Evolutionary conservation across 2,888 invertebrate genomes (phyloP).

Genomic region (Molanna angustata): DNA sequence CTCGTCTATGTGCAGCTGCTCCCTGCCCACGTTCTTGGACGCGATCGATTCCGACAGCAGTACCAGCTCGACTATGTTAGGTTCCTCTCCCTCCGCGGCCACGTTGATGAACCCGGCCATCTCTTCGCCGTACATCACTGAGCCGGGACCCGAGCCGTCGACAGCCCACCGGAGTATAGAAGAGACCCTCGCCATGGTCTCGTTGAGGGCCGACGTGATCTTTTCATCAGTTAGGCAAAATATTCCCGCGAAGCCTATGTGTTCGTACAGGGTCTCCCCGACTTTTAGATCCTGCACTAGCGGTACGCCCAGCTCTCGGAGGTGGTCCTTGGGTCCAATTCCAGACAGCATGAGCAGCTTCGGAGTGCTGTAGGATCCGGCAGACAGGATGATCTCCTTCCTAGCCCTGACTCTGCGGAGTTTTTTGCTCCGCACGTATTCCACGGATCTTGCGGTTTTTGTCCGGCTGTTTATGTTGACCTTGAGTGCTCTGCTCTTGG

Average conservation of each 20-base stretch:
- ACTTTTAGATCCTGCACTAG: slow-evolving; percentile 64
- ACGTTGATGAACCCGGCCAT: slow-evolving; percentile 61
- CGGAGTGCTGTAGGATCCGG: slow-evolving; percentile 85
- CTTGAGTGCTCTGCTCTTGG: slow-evolving; percentile 61
- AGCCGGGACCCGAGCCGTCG: slow-evolving; percentile 46
- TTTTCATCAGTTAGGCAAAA: slow-evolving; percentile 46
- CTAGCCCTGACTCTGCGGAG: slow-evolving; percentile 55
- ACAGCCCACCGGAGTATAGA: slow-evolving; percentile 40
- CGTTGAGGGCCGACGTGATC: slow-evolving; percentile 36
- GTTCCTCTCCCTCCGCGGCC: slow-evolving; percentile 47
- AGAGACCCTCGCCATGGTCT: slow-evolving; percentile 35
- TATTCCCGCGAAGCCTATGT: slow-evolving; percentile 55
- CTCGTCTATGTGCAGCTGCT: slow-evolving; percentile 56
- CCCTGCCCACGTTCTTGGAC: slow-evolving; percentile 53
- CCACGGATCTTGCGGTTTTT: slow-evolving; percentile 65
- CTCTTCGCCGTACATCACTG: slow-evolving; percentile 60
- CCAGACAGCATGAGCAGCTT: no score
- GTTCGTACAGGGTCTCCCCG: slow-evolving; percentile 63
- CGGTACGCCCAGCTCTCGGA: slow-evolving; percentile 54
- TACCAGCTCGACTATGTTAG: slow-evolving; percentile 70
- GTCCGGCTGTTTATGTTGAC: slow-evolving; percentile 61
- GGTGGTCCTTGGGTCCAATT: slow-evolving; percentile 60
- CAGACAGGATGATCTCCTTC: slow-evolving; percentile 81
- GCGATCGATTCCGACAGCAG: slow-evolving; percentile 61
- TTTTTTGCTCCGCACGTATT: slow-evolving; percentile 57